Evolutionary conservation across 2,797 vertebrate genomes (phyloP).

Genomic region (Sphenodon punctatus): DNA sequence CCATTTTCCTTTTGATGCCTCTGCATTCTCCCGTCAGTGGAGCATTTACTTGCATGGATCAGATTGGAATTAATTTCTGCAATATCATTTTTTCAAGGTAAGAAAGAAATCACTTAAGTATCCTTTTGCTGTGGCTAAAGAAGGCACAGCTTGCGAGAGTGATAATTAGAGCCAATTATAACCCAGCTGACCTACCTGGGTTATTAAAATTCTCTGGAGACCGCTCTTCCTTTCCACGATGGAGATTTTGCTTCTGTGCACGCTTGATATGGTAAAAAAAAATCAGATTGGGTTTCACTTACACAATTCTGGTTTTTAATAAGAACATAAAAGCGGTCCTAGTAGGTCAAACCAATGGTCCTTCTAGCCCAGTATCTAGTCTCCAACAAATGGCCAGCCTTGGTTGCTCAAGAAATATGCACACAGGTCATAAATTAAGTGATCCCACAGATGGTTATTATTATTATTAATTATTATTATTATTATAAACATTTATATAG

Average conservation of each 20-base stretch:
- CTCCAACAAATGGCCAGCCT: too few relatives aligned
- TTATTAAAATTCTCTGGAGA: not conserved
- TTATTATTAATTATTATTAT: too few relatives aligned
- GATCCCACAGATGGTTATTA: too few relatives aligned
- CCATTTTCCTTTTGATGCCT: not conserved
- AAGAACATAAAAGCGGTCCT: too few relatives aligned
- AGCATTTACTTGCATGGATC: fast-evolving
- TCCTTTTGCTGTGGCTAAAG: not conserved
- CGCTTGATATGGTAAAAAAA: fast-evolving
- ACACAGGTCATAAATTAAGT: too few relatives aligned
- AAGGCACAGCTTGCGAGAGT: not conserved
- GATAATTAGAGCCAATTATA: too few relatives aligned
- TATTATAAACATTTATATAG: too few relatives aligned
- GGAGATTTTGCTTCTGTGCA: fast-evolving
- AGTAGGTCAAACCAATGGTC: too few relatives aligned
- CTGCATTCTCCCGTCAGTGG: not conserved
- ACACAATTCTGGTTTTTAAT: too few relatives aligned
- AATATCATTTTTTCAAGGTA: not conserved
- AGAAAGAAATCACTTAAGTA: not conserved
- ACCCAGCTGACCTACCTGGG: not conserved
- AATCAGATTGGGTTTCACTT: too few relatives aligned
- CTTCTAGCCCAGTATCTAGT: too few relatives aligned
- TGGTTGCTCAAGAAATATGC: too few relatives aligned
- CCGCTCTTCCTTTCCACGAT: not conserved
- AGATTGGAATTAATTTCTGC: not conserved